These are phyloP conservation scores for Prosapia bicincta DNA, from an alignment of 2,888 invertebrate species.

Conservation along the genomic window DNA sequence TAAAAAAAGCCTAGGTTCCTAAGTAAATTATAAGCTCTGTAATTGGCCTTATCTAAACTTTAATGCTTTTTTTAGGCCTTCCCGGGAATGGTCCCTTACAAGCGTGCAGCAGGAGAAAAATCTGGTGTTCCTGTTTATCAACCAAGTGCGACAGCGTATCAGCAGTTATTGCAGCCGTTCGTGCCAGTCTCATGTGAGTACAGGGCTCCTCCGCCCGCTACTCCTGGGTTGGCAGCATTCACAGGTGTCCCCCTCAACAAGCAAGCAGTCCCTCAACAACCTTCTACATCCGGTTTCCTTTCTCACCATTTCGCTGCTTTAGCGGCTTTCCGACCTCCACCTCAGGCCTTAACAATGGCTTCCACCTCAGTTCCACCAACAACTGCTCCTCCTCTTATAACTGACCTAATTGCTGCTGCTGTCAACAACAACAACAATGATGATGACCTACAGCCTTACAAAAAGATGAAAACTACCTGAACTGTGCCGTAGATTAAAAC, in stretches of 20 bases:
- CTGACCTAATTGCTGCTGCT: conserved; percentile 47
- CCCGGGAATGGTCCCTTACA: conserved; percentile 94
- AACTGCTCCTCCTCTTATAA: conserved; percentile 46
- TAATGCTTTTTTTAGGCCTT: conserved; percentile 63
- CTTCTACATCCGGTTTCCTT: conserved; percentile 32
- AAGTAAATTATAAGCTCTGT: no score
- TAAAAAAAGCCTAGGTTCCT: no score
- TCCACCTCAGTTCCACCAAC: conserved; percentile 42
- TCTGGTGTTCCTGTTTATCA: conserved; percentile 93
- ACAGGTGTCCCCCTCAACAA: conserved; percentile 69
- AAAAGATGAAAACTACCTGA: conserved; percentile 87
- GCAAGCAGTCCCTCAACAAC: conserved; percentile 56
- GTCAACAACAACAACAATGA: conserved; percentile 47
- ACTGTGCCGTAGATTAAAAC: conserved; percentile 18
- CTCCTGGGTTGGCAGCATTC: conserved; percentile 47
- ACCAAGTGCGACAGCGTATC: conserved; percentile 84
- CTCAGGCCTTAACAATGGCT: conserved; percentile 20
- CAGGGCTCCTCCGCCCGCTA: conserved; percentile 55
- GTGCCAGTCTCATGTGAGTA: conserved; percentile 99
- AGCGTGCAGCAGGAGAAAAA: conserved; percentile 94
- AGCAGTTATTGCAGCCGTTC: conserved; percentile 92
- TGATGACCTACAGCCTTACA: conserved; percentile 75
- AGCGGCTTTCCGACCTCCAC: conserved; percentile 26
- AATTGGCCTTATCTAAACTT: not conserved
- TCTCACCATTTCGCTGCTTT: conserved; percentile 29